phyloP scores from a whole-genome alignment of 2,888 invertebrate genomes.

The Pandemis heparana region DNA sequence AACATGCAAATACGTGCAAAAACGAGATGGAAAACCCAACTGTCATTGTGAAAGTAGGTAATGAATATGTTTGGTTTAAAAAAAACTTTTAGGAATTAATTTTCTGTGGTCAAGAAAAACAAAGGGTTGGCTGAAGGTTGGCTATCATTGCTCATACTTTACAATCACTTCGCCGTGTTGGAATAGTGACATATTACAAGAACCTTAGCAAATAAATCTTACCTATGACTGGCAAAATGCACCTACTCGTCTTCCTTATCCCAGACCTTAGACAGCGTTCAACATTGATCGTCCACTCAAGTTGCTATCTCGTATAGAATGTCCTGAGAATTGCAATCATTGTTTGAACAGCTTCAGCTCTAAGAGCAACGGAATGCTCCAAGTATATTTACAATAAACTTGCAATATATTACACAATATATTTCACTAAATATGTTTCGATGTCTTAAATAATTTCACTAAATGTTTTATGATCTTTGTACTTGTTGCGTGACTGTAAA shows the following conservation, averaged over 20 bases:
- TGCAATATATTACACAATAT: too few species aligned
- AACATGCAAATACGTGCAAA: too few species aligned
- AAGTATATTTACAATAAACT: neutral
- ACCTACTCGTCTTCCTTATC: neutral
- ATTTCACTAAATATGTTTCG: too few species aligned
- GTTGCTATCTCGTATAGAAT: neutral
- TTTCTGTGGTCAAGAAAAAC: neutral
- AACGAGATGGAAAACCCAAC: too few species aligned
- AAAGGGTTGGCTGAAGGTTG: neutral
- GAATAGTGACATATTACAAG: conserved; percentile 49
- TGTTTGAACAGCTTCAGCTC: neutral
- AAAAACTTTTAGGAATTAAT: neutral
- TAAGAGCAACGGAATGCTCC: neutral
- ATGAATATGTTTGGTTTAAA: neutral
- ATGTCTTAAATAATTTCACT: neutral
- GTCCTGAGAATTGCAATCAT: neutral
- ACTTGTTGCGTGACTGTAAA: neutral
- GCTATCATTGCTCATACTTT: neutral
- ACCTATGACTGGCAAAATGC: conserved; percentile 34
- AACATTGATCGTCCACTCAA: neutral
- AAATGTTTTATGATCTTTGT: neutral
- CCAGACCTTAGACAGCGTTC: neutral
- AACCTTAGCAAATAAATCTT: conserved; percentile 27
- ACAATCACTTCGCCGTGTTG: conserved; percentile 55
- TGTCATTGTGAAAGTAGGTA: too few species aligned